Evolutionary conservation across 2,113 vertebrate species (phyloP), one percentile per base, ranked within the genome.

Genomic region (Collichthys lucidus): DNA sequence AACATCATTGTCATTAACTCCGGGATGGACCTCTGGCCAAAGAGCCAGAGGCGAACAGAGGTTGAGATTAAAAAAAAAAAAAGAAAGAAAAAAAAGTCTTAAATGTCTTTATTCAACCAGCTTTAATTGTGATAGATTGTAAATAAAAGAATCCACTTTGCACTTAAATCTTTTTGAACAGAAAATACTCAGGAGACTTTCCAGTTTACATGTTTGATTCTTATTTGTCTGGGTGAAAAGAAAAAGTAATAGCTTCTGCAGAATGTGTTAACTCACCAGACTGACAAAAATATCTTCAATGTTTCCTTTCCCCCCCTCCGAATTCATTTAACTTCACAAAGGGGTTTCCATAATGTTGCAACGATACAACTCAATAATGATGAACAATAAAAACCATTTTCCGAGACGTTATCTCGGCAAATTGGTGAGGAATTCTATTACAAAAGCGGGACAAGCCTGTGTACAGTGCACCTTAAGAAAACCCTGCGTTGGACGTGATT

Each of bases 401-500:
- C 15, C 20, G 16, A 64, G 61, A 61, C 40, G 49, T 70, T 82
- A 75, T 65, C 65, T 75, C 29, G 62, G 42, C 35, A 86, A 88
- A 77, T 84, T 65, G 35, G 74, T 46, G 46, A 56, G 52, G n/a
- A 61, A 76, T 55, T 74, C n/a, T 60, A 47, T 81, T 81, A 66
- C 49, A 75, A 80, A 84, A 92, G 92, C 75, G 72, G 29, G 73
- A 88, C 90, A 81, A 78, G 90, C 79, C 91, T 80, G 93, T 86
- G 83, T 92, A 74, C 93, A 91, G 94, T 92, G 93, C 93, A 95
- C 92, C 94, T 95, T 94, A 92, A 94, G 94, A 94, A 95, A 93
- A 90, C 88, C 90, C 90, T 90, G 95, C 92, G 94, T 93, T 94
- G 91, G 94, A 94, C 92, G 94, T 94, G 93, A 95, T 96, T 96